Evolutionary conservation across 92 coral and sea anemone species (phyloP).

Genomic region (Parazoanthus darwini): DNA sequence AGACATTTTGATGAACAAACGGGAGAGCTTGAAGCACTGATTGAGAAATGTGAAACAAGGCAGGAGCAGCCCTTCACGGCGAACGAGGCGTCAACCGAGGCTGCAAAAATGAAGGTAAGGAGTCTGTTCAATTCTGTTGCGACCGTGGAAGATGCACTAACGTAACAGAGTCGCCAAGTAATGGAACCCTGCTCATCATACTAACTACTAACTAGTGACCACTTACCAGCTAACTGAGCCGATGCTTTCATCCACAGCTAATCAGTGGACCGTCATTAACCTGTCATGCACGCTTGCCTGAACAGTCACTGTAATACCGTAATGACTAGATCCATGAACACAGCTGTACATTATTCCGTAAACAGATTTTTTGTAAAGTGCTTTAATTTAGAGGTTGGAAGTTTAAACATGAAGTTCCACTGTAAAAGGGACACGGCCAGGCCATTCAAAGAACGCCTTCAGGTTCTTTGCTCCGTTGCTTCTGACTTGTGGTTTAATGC

Average conservation of each 20-base stretch:
- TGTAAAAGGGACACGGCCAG: background rate
- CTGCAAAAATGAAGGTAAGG: constrained; percentile 56
- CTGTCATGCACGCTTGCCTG: background rate
- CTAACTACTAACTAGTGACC: background rate
- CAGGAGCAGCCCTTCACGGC: constrained; percentile 36
- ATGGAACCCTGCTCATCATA: background rate
- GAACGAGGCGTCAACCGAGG: constrained; percentile 55
- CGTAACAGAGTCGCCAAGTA: background rate
- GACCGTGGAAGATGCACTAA: constrained; percentile 22
- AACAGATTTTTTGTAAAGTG: background rate
- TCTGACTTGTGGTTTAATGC: no score
- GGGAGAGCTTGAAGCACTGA: constrained; percentile 24
- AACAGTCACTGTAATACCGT: background rate
- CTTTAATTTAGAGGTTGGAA: background rate
- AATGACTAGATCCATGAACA: background rate
- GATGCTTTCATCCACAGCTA: background rate
- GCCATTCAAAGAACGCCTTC: no score
- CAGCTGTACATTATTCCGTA: background rate
- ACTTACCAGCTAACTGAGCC: background rate
- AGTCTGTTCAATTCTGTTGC: background rate
- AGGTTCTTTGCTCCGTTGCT: background rate
- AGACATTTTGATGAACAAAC: constrained; percentile 43
- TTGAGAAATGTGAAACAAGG: constrained; percentile 48
- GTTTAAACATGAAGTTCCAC: background rate
- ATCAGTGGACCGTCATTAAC: background rate